Base-by-base conservation (phyloP, 2,888 invertebrate genomes). In the Tipula vernalis region DNA sequence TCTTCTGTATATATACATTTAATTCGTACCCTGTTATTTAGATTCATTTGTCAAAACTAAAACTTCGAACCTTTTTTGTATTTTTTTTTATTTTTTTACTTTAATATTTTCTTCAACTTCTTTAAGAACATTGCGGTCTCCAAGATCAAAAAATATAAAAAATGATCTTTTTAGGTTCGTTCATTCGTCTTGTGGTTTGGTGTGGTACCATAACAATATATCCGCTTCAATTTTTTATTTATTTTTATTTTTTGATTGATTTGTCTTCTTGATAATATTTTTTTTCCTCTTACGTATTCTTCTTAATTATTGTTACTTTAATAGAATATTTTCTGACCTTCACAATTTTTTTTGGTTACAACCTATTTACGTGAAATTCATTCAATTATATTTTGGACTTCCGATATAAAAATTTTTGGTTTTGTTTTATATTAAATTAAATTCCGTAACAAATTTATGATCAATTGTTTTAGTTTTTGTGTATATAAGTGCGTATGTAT, bases 21-120 rank as follows among this genome's bases (percentile, higher is more conserved):
- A 28, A 71, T 71, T 28, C 84, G 86, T 87, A 92, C 91, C 91
- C 91, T 92, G 91, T 92, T 92, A 92, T 92, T 92, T 91, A 89
- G 90, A 89, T 91, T 92, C 91, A 92, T 92, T 92, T 92, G 91
- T 92, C 91, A 92, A 91, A 92, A 36, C 71, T 71, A 28, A 18
- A 71, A 71, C 12, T 36, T n/a, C 42, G 42, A 87, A 90, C 90
- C 90, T 88, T 88, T 88, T n/a, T n/a, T n/a, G n/a, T n/a, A n/a
- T n/a, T n/a, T n/a, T n/a, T n/a, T 87, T 87, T 87, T 44, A 2
- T 28, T 1, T 28, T 28, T 28, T 87, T 87, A 86, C 36, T 51
- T 41, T 36, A 57, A 57, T 57, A 57, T 57, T 57, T 28, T 71
- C 71, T 71, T 71, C 71, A 10, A 71, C 71, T 71, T 71, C 71